Evolutionary conservation across 1,140 invertebrate genomes (phyloP).

Genomic region (Pseudomyrmex pallidus): DNA sequence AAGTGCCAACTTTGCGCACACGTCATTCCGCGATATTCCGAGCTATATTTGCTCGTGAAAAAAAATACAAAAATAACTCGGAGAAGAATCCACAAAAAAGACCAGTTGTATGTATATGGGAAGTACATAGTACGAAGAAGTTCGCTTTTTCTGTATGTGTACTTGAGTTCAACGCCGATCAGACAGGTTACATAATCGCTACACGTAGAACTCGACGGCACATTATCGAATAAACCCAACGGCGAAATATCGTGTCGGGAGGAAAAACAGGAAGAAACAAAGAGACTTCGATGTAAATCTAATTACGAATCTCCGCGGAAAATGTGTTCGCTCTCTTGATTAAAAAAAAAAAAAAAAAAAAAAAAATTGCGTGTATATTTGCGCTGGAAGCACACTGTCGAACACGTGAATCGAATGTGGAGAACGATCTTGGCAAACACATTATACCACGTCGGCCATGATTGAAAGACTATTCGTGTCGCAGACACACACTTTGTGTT

Average conservation of each 20-base stretch:
- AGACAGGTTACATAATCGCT: slow-evolving; percentile 21
- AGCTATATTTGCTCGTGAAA: background rate
- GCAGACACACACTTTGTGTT: slow-evolving; percentile 12
- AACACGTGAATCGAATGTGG: slow-evolving; percentile 3
- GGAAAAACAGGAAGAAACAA: background rate
- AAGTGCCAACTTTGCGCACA: background rate
- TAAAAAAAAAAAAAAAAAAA: too few relatives aligned
- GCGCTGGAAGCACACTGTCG: slow-evolving; percentile 6
- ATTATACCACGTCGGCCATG: background rate
- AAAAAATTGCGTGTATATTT: slow-evolving; percentile 11
- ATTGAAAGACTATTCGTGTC: slow-evolving; percentile 33
- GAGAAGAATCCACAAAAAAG: background rate
- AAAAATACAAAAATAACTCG: background rate
- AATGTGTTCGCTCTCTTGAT: background rate
- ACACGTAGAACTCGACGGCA: background rate
- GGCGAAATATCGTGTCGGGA: background rate
- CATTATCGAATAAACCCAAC: slow-evolving; percentile 17
- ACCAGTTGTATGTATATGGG: too few relatives aligned
- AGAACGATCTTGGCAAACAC: slow-evolving; percentile 31
- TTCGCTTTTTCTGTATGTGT: too few relatives aligned
- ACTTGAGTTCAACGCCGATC: too few relatives aligned
- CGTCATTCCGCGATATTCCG: too few relatives aligned
- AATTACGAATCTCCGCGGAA: background rate
- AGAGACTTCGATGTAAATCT: background rate
- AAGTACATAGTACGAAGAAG: too few relatives aligned